These are phyloP conservation scores for Enhydra lutris DNA, from an alignment of 2,113 vertebrate genomes.

Conservation along the genomic window DNA sequence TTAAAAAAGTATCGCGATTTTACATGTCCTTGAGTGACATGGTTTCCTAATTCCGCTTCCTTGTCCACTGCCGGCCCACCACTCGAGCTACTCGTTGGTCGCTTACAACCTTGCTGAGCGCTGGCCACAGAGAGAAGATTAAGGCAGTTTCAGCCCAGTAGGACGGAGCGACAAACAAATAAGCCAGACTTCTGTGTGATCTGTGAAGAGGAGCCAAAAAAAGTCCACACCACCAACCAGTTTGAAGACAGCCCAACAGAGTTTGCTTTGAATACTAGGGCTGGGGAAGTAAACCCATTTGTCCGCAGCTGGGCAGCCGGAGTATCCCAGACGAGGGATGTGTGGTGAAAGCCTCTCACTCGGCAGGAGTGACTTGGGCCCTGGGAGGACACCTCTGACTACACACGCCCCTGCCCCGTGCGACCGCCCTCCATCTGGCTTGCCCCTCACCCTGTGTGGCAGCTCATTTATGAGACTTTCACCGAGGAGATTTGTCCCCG, in stretches of 20 bases:
- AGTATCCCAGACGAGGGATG: background rate
- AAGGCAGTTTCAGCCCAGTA: background rate
- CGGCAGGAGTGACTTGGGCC: background rate
- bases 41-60: background rate
- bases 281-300: background rate
- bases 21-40: background rate
- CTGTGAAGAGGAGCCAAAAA: background rate
- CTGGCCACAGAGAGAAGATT: background rate
- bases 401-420: fast-evolving
- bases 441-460: background rate
- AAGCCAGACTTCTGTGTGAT: background rate
- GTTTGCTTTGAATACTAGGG: background rate
- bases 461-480: background rate
- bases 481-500: background rate
- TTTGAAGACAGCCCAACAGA: background rate
- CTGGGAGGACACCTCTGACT: background rate
- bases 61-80: background rate
- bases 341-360: background rate
- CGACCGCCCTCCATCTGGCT: background rate
- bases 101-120: background rate
- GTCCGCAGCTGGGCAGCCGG: background rate
- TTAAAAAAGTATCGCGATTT: background rate
- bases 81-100: background rate
- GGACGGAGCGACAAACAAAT: background rate
- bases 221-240: background rate